Base-by-base conservation (phyloP, 2,113 vertebrate species). In the Naja naja region DNA sequence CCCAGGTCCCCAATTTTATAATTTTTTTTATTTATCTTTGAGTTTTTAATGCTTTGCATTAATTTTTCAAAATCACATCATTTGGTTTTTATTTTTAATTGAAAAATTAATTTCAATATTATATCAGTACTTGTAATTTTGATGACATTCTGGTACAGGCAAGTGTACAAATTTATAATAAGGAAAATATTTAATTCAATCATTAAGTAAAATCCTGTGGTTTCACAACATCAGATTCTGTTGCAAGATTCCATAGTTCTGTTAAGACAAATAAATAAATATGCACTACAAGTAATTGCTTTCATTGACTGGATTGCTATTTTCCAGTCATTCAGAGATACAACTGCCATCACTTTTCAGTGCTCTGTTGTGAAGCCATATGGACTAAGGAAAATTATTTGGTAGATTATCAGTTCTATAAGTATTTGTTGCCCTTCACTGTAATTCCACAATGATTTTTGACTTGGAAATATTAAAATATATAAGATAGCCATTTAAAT, bases 61-160 rank as follows among this genome's bases (percentile, higher is more conserved):
- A 34, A 25, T 3, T 91, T 88, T 93, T 89, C 60, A 30, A 90
- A 14, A 91, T 91, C n/a, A 91, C 22, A 16, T 14, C 53, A 92
- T 91, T 69, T 92, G 91, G n/a, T 49, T 14, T 47, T 53, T 27
- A 45, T 74, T 43, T 92, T 16, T 25, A 54, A 89, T 52, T 52
- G 86, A 87, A 60, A 25, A 8, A 54, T 91, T 89, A 92, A 93
- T 52, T 92, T 23, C 87, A 1, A 69, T 0, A 85, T 91, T 58
- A 85, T 93, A 49, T 39, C 52, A 56, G 54, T 90, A 6, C 9
- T 0, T 0, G 81, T 53, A 1, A 30, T 74, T 94, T 85, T 0
- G 1, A 54, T 43, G 1, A 23, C 0, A 18, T 54, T 91, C 16
- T 86, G 43, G 93, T 45, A 53, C 3, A 85, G 39, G 45, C 8